Base-by-base conservation (phyloP, 2,888 invertebrate genomes). In the Scaptomyza reducta region DNA sequence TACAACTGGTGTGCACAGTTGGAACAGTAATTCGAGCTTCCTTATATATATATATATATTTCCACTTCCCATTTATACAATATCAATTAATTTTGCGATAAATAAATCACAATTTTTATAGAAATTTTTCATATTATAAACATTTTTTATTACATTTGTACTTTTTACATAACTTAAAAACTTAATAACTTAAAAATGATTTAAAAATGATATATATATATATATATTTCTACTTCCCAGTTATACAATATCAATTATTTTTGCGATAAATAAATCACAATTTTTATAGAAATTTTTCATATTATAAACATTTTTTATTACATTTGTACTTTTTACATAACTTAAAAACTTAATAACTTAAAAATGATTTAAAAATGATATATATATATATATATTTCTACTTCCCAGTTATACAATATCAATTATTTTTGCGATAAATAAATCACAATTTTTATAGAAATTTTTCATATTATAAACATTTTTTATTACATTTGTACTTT, bases 1-100 rank as follows among this genome's bases (percentile, higher is more conserved):
- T 96, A 94, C 84, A 90, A 92, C 1, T 97, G 97, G 97, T 91
- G 92, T 91, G 70, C 67, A 3, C 44, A 56, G 10, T 7, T 13
- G 10, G 41, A 33, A 10, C 0, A 58, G 29, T 56, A 53, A 59
- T 27, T 11, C n/a, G n/a, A 22, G 22, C 11, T 27, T 55, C 25
- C 33, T 5, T 14, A 14, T 13, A 14, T n/a, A 50, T 16, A 51
- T n/a, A 58, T 50, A n/a, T 53, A 13, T 25, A 1, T 29, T 14
- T 50, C 14, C 9, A 31, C 14, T 42, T 46, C 33, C 9, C 38
- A 33, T 18, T 14, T 41, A 9, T 49, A 35, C 38, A 40, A n/a
- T n/a, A n/a, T 6, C n/a, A 45, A 25, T 9, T 11, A 40, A 44
- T 22, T 25, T 27, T 16, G 35, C 10, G 13, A 55, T 6, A 10